Evolutionary conservation across 2,888 invertebrate genomes (phyloP), one percentile per base, ranked within the genome.

Genomic region (Apoda limacodes): DNA sequence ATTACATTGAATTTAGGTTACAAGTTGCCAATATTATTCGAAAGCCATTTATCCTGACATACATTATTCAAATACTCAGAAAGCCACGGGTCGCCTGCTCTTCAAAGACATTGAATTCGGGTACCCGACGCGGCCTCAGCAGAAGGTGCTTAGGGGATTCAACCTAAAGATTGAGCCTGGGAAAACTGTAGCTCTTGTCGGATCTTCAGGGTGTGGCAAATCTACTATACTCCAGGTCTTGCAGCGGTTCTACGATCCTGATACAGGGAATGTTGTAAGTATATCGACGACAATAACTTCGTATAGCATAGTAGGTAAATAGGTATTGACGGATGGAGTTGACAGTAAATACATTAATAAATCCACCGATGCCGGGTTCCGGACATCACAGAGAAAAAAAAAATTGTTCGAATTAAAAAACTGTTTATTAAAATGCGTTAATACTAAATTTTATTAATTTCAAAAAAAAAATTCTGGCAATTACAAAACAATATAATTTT

Each of bases 201-300:
- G 85, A 2, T 84, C 87, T 6, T 86, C 85, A 11, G 91, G 91
- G 3, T 90, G 90, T 43, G 91, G 91, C 5, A 92, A 92, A 55
- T 89, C 89, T 1, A 92, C 91, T 0, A 84, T 88, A 26, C 82
- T 91, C 25, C 90, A 91, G 49, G 65, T 93, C 4, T 60, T 93
- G 33, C 86, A 91, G 52, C 72, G 92, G 26, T 87, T 90, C 54
- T 93, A 93, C 57, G 91, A 92, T 55, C 88, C 91, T 39, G 82
- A 76, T 25, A 78, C 72, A 2, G 88, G 88, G 4, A 72, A 56
- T 13, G 82, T 75, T 45, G 70, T n/a, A n/a, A n/a, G n/a, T n/a
- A n/a, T n/a, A n/a, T n/a, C n/a, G n/a, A n/a, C n/a, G n/a, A n/a
- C n/a, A n/a, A n/a, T n/a, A n/a, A n/a, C n/a, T n/a, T n/a, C n/a